A percentile compares a stretch with the other conserved stretches of the same genome.
These are phyloP conservation scores for Megaceryle alcyon DNA, from an alignment of 2,797 vertebrate species.

Conservation along the genomic window DNA sequence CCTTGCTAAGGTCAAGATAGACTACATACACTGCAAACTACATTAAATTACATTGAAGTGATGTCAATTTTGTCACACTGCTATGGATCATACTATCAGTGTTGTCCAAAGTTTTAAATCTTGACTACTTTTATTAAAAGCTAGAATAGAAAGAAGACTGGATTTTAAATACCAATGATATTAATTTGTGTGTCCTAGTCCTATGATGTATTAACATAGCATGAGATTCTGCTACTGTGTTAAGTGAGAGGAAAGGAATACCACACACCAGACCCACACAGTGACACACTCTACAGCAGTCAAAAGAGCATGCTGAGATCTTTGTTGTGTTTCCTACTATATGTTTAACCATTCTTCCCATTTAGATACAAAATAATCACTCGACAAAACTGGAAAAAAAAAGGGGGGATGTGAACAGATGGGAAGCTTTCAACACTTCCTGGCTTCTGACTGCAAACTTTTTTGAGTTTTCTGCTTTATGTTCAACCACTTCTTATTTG, in stretches of 20 bases:
- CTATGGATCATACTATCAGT: background rate
- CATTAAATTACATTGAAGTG: slow-evolving; percentile 31
- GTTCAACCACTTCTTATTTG: background rate
- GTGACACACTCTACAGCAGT: background rate
- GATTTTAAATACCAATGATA: background rate
- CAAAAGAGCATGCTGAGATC: background rate
- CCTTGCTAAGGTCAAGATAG: no score
- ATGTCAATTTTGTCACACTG: background rate
- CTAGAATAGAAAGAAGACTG: background rate
- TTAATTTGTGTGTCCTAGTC: background rate
- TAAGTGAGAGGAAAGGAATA: background rate
- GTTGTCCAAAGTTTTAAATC: slow-evolving; percentile 20
- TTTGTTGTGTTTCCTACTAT: background rate
- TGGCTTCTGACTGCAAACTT: background rate
- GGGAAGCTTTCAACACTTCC: background rate
- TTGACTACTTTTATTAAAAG: background rate
- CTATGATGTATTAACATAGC: background rate
- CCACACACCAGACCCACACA: background rate
- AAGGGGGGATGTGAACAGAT: background rate
- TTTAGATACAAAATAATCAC: background rate
- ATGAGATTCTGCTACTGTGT: background rate
- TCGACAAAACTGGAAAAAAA: background rate
- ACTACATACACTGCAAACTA: background rate
- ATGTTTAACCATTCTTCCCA: background rate
- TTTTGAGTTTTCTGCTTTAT: background rate